Conservation (phyloP, 2,797 vertebrate species). For the Crocidura indochinensis region DNA sequence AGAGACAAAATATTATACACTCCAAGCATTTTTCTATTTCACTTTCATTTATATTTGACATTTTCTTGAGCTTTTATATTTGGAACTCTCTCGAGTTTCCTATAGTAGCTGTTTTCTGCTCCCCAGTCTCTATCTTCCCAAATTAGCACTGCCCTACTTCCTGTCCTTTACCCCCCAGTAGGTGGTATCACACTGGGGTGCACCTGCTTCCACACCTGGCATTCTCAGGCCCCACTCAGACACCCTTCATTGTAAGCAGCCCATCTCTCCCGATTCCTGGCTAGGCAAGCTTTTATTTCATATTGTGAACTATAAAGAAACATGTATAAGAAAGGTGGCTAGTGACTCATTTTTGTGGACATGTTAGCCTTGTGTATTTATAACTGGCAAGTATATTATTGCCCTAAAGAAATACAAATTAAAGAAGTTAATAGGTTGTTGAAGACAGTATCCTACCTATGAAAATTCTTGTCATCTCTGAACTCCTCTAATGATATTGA, state of each 20-base stretch:
- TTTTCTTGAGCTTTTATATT: constrained; percentile 10
- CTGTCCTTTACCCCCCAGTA: neutral
- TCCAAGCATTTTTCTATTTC: neutral
- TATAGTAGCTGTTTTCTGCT: neutral
- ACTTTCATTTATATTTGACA: constrained; percentile 5
- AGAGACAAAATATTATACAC: neutral
- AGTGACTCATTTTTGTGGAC: neutral
- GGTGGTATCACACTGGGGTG: neutral
- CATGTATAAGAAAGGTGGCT: constrained; percentile 18
- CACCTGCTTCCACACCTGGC: neutral
- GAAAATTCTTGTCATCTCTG: neutral
- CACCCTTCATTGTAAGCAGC: neutral
- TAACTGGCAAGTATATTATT: neutral
- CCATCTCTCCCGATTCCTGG: neutral
- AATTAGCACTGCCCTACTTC: neutral
- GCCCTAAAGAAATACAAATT: neutral
- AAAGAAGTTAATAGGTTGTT: neutral
- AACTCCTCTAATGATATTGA: neutral
- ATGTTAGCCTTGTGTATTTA: neutral
- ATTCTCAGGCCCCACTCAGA: neutral
- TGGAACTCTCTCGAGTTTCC: neutral
- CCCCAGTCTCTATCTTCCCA: neutral
- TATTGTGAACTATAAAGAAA: neutral
- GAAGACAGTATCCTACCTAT: neutral
- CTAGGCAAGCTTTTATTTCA: constrained; percentile 8